Percentiles rank a stretch among this genome's conserved stretches.
Evolutionary conservation across 2,797 vertebrate species (phyloP).

Genomic region (Cephalopachus bancanus): DNA sequence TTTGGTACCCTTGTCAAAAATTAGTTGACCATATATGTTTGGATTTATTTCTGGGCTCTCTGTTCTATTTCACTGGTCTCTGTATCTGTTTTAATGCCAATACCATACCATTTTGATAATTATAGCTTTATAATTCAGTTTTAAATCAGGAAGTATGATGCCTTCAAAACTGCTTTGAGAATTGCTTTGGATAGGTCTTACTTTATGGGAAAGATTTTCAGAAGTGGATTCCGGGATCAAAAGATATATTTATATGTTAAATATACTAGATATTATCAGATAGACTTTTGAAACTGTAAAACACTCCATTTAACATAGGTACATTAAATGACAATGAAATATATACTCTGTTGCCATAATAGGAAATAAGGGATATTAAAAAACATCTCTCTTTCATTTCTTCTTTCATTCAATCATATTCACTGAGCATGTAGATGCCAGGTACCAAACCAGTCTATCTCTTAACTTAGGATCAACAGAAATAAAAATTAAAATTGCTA

Average conservation of each 20-base stretch:
- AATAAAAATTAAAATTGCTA: conserved; percentile 48
- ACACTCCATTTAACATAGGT: neutral
- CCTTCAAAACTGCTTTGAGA: neutral
- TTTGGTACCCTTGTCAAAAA: neutral
- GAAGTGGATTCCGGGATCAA: neutral
- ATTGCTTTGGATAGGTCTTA: neutral
- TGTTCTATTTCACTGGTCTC: neutral
- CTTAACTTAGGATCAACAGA: conserved; percentile 16
- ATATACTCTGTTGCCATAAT: neutral
- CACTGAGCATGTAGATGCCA: neutral
- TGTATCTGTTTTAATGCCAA: neutral
- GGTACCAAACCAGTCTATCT: neutral
- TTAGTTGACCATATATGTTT: neutral
- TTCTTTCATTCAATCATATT: conserved; percentile 47
- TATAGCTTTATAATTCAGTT: neutral
- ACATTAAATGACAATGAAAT: neutral
- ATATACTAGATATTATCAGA: neutral
- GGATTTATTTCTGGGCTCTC: neutral
- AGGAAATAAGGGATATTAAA: neutral
- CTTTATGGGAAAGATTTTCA: conserved; percentile 22
- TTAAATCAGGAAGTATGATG: neutral
- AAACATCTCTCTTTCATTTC: neutral
- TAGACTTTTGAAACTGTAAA: conserved; percentile 26
- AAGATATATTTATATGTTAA: neutral
- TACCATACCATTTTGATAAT: neutral